Evolutionary conservation across 1,140 invertebrate species (phyloP).

Genomic region (Mactra quadrangularis): DNA sequence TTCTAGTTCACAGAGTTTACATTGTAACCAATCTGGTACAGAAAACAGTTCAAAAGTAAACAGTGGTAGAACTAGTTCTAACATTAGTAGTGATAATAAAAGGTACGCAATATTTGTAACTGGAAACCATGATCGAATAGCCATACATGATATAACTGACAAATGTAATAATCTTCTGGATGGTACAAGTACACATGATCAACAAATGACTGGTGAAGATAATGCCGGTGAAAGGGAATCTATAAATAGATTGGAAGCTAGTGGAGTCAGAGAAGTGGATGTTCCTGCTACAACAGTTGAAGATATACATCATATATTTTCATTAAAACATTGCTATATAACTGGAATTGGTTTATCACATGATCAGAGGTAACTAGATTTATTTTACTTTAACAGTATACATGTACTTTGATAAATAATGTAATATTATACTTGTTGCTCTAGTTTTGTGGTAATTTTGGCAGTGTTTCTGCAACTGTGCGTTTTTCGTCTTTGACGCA

Average conservation of each 20-base stretch:
- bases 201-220: background rate
- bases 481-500: too few species aligned
- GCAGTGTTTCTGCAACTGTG: too few species aligned
- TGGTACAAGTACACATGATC: background rate
- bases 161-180: background rate
- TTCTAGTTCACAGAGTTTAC: background rate
- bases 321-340: conserved; percentile 31
- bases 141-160: conserved; percentile 12
- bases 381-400: too few species aligned
- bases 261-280: background rate
- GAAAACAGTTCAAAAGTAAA: conserved; percentile 5
- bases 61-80: too few species aligned
- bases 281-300: background rate
- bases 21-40: background rate
- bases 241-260: too few species aligned
- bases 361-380: conserved; percentile 49
- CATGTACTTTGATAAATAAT: too few species aligned
- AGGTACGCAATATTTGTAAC: conserved; percentile 29
- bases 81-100: background rate
- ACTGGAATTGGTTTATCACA: conserved; percentile 31
- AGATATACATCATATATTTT: background rate
- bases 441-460: too few species aligned
- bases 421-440: too few species aligned
- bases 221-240: too few species aligned
- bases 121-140: conserved; percentile 28